Base-by-base conservation (phyloP, 1,140 invertebrate species). In the Oscheius sp. region DNA sequence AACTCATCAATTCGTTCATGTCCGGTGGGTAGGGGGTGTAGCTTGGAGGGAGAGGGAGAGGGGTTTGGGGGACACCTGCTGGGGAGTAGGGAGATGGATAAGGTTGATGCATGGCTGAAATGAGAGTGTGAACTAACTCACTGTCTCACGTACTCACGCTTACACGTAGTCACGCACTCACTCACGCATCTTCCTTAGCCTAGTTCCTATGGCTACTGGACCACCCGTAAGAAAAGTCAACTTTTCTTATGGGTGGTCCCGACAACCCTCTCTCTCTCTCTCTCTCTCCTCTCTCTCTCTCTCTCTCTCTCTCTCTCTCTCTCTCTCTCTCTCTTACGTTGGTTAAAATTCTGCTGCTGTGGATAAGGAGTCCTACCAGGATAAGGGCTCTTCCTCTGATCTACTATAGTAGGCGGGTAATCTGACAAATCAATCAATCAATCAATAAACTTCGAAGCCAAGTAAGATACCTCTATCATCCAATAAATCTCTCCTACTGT, bases 1-100 rank as follows among this genome's bases (percentile, higher is more conserved):
- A 61, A 7, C 45, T 70, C n/a, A 45, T 36, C 10, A 64, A 36
- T 36, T 71, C 69, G 4, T n/a, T 3, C 7, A 61, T 58, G 36
- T 63, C 59, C 29, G 35, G 45, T 23, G 69, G 69, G 42, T 71
- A 71, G 18, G 69, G 69, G n/a, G 69, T 71, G 20, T 71, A 58
- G 20, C 52, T 65, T 3, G 69, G 69, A 4, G 59, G 69, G 3
- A 71, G 42, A 3, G 69, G 69, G n/a, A 71, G 58, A 4, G 69
- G 69, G 15, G 69, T 65, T 26, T 71, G 69, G 3, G 69, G 69
- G 7, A 71, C 61, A 28, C 69, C 69, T 15, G 69, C 42, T 4
- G 52, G 59, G 23, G 69, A 71, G 32, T 71, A 71, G 23, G 35
- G 58, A 1, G 58, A 35, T 0, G 69, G 69, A 38, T 71, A 71